Base-by-base conservation (phyloP, 2,888 invertebrate species). In the Ichneumoninae sp. region DNA sequence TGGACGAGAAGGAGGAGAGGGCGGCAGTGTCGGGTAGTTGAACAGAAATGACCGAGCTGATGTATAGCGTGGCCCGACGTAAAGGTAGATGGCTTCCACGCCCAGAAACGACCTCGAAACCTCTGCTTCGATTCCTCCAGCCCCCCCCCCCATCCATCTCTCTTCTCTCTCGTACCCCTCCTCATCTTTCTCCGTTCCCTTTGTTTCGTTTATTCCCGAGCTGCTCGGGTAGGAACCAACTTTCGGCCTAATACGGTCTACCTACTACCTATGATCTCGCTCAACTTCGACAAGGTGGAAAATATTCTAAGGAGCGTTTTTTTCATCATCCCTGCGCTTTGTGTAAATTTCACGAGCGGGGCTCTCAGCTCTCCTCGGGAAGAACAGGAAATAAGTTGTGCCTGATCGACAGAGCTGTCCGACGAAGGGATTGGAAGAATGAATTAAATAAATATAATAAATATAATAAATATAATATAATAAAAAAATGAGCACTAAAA, bases 81-180 rank as follows among this genome's bases (percentile, higher is more conserved):
- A 88, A 89, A 91, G 91, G 91, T 91, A 88, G 91, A 90, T 91
- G 88, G 89, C 85, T 85, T 90, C 91, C 91, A 91, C 92, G 92
- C 92, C 92, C 92, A 91, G 89, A 88, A 89, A 88, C 89, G 91
- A 91, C 92, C 91, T 92, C 92, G 89, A 90, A 86, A 88, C 86
- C 87, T 83, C 82, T 83, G 84, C 83, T 83, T 84, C 81, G 82
- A 85, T 85, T 81, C 80, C 80, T 81, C 73, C 85, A 75, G 60
- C 60, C 71, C 65, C 76, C 78, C 63, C 52, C 70, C 65, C 60
- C 44, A 26, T 47, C 63, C 75, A 47, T 60, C 22, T 44, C 19
- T 19, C 47, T 68, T 52, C 16, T 44, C 26, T 69, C 57, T 75
- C 63, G 33, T 33, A 33, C 16, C 47, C 30, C 13, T 68, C 52